Evolutionary conservation across 2,888 invertebrate genomes (phyloP).

Genomic region (Linhomoeus sp.): DNA sequence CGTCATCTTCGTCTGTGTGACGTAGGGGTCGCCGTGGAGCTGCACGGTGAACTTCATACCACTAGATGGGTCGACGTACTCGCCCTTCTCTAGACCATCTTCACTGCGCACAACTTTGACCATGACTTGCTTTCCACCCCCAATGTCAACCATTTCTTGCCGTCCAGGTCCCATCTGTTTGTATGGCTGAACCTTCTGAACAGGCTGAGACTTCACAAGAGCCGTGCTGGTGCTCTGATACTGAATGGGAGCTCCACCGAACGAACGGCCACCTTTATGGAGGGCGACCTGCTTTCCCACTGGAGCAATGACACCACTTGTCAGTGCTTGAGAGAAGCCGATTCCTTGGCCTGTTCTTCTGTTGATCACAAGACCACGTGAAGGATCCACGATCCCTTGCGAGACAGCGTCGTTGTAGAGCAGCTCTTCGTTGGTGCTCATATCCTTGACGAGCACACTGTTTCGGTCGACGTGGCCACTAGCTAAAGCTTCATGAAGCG

Average conservation of each 20-base stretch:
- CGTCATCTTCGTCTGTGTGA: conserved; percentile 27
- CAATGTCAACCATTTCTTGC: conserved; percentile 23
- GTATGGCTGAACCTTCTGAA: background rate
- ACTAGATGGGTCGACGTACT: conserved; percentile 23
- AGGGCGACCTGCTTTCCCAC: background rate
- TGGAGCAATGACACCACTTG: conserved; percentile 10
- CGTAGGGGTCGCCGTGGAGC: conserved; percentile 26
- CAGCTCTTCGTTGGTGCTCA: conserved; percentile 16
- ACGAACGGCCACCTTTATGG: too few species aligned
- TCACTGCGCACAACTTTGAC: conserved; percentile 22
- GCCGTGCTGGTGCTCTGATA: background rate
- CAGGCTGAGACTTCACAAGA: background rate
- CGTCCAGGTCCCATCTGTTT: conserved; percentile 8
- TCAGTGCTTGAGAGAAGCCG: conserved; percentile 14
- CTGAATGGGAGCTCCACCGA: too few species aligned
- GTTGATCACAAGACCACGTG: conserved; percentile 28
- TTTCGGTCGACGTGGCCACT: conserved; percentile 54
- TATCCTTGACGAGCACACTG: conserved; percentile 13
- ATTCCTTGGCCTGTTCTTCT: conserved; percentile 24
- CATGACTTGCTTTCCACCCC: conserved; percentile 25
- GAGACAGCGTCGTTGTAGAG: conserved; percentile 23
- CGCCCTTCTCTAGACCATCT: conserved; percentile 25
- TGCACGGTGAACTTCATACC: conserved; percentile 29
- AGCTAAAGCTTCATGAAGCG: conserved; percentile 59
- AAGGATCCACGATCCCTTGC: conserved; percentile 13